A percentile compares a stretch with the other conserved stretches of the same genome.
Conservation (phyloP, 2,888 invertebrate genomes). For the Autographa pulchrina region DNA sequence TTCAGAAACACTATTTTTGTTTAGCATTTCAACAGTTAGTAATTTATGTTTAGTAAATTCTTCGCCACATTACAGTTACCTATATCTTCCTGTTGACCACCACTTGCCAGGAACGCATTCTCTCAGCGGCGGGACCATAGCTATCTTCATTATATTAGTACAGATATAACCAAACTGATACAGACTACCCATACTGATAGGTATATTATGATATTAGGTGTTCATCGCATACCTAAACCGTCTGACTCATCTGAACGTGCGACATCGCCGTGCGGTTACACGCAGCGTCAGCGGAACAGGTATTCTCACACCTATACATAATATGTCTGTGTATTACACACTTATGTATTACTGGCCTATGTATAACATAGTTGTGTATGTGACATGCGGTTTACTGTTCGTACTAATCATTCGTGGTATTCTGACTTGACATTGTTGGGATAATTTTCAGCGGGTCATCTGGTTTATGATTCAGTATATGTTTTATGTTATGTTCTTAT, state of each 20-base stretch:
- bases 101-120: too few species aligned
- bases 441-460: neutral
- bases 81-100: too few species aligned
- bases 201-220: neutral
- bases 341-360: too few species aligned
- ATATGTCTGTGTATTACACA: too few species aligned
- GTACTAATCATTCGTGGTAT: neutral
- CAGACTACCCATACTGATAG: neutral
- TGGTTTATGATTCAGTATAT: too few species aligned
- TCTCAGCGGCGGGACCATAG: too few species aligned
- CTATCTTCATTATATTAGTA: too few species aligned
- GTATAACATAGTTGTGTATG: neutral
- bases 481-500: too few species aligned
- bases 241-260: neutral
- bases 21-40: too few species aligned
- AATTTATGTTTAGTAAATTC: too few species aligned
- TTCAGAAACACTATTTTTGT: too few species aligned
- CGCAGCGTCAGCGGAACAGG: neutral
- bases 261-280: constrained; percentile 3
- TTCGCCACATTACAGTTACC: too few species aligned
- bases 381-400: neutral
- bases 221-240: neutral
- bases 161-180: neutral
- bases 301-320: neutral
- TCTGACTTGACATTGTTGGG: neutral